Base-by-base conservation (phyloP, 92 coral and sea anemone genomes). In the Parazoanthus atlanticus region DNA sequence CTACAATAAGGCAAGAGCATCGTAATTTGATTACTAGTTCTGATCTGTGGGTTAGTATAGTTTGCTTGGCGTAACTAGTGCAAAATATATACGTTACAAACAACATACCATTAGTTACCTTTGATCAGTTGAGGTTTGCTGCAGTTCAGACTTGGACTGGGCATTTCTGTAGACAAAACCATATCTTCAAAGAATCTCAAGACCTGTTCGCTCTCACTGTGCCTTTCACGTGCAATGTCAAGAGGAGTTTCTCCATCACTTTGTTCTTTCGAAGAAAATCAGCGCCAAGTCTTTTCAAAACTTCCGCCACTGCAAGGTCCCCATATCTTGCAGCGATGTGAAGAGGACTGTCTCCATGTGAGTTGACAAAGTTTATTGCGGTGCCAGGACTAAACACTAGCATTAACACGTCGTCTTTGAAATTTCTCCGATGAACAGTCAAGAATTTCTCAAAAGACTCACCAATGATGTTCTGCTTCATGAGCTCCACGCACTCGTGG, bases 191-290 rank as follows among this genome's bases (percentile, higher is more conserved):
- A 70, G 33, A 70, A 70, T 25, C 34, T 26, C 32, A 70, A 8
- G 32, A 28, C 74, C 8, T 25, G 30, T 26, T 70, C 74, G 25
- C 74, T 70, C 33, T 70, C 74, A 30, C 25, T 70, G 74, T 70
- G 74, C 74, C 74, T 26, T 70, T 70, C 34, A 28, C 74, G 74
- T n/a, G 74, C 74, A 70, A 70, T 70, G 74, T 70, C 74, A 12
- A 70, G 32, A 70, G 74, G 74, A n/a, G 74, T 28, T 26, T 70
- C 34, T 28, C 74, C 34, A 25, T 70, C n/a, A n/a, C 74, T 11
- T 10, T 28, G 17, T 70, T 70, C 74, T n/a, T 70, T 70, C 8
- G 13, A 28, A 29, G 1, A n/a, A 70, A 70, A 28, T 70, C 31
- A 30, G 41, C 76, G 0, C 76, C 76, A 72, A 72, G 76, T 72